Base-by-base conservation (phyloP, 1,140 invertebrate species). In the Penaeus japonicus region DNA sequence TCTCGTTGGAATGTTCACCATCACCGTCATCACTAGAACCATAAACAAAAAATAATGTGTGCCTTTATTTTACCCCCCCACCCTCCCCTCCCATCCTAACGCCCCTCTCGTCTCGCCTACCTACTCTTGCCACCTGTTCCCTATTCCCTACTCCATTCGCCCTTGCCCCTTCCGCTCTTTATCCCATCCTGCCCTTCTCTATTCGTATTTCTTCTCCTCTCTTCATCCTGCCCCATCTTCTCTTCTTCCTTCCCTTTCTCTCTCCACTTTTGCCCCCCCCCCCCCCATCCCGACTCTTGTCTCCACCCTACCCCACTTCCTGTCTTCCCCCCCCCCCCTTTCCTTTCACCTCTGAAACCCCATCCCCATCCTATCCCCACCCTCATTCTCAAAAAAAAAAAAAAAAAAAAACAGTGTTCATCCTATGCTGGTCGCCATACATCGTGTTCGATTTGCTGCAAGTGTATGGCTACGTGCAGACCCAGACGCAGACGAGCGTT, bases 391-490 rank as follows among this genome's bases (percentile, higher is more conserved):
- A 30, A 24, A 24, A 30, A 22, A 35, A 27, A 77, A 27, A 39
- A 27, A 77, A 77, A 54, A 47, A 79, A 79, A 47, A 39, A 39
- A 22, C 94, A 98, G 97, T 98, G 22, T 99, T 99, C 93, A 96
- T 99, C 81, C 92, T 98, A 4, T 99, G 98, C 93, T 99, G 97
- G 97, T 98, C 97, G 90, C 98, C 98, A 0, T 99, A 97, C 92
- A 97, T 98, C 92, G 94, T 99, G 55, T 99, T 98, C 92, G 97
- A 98, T 92, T 93, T 99, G 30, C 94, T 99, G 1, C 96, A 98
- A 94, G 97, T 98, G 47, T 98, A 96, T 92, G 96, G 95, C 22
- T 95, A 96, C 92, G 95, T 98, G 89, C 96, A 47, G 47, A 47
- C 97, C 0, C 93, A 94, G 82, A 96, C 96, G 0, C 96, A 97